Base-by-base conservation (phyloP, 1,140 invertebrate genomes). In the Drosophila ananassae region DNA sequence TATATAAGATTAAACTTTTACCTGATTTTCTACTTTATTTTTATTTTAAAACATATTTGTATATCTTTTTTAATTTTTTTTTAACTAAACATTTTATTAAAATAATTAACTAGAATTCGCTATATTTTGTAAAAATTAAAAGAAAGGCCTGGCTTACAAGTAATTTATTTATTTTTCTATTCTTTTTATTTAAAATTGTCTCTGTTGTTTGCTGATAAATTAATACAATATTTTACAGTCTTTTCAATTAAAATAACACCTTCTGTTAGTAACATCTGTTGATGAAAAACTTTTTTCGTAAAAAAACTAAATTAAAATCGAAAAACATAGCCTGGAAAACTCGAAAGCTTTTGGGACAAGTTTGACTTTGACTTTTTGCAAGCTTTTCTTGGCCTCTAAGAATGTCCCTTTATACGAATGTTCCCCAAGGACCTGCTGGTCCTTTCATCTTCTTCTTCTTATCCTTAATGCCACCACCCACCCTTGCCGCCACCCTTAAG, bases 311-410 rank as follows among this genome's bases (percentile, higher is more conserved):
- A 4, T 1, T 6, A 44, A 13, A 21, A 7, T 3, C 58, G 58
- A 61, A 61, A 61, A 30, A 53, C 58, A 61, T 53, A 24, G 58
- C 34, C 17, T 34, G 1, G 8, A 6, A 3, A 41, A 5, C 1
- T 9, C 22, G 17, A 61, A 53, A 61, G 48, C 48, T 61, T 61
- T 61, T 61, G 12, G 58, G 58, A 61, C 58, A 30, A 4, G 12
- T 28, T n/a, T 10, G 12, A 28, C 13, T 6, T n/a, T n/a, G 7
- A 21, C n/a, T 44, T 21, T 17, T 17, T 6, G 7, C 5, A 44
- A 44, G n/a, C 13, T 7, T 44, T n/a, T 41, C 39, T 44, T 21
- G 5, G 13, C 10, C 7, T 13, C 13, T 7, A 10, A 44, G 6
- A 21, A 44, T 21, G 4, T 44, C 41, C 41, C 41, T 44, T 21